Percentiles rank a stretch among this genome's conserved stretches.
Evolutionary conservation across 2,888 invertebrate species (phyloP).

Genomic region (Cephus sareptanus): DNA sequence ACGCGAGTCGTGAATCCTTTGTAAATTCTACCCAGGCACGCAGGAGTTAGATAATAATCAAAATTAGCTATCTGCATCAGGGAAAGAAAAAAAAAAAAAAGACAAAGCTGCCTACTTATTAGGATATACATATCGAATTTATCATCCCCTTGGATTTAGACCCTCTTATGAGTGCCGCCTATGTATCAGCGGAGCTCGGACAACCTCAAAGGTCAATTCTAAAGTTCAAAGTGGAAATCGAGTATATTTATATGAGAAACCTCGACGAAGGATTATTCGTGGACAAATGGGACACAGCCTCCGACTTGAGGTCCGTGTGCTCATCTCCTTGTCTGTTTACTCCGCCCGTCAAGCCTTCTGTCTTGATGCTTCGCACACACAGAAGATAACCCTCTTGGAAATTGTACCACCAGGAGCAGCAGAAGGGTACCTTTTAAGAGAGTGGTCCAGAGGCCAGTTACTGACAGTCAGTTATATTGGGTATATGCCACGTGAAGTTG

Average conservation of each 20-base stretch:
- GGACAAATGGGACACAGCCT: constrained; percentile 27
- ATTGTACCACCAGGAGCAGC: not conserved
- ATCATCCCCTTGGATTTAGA: not conserved
- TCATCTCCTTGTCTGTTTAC: constrained; percentile 1
- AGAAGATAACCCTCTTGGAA: not conserved
- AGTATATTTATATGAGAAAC: not conserved
- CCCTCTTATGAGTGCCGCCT: too few relatives aligned
- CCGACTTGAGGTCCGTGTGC: not conserved
- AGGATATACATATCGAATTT: not conserved
- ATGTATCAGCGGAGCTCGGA: constrained; percentile 2
- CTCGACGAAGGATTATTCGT: constrained; percentile 3
- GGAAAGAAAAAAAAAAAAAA: not conserved
- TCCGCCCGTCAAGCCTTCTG: not conserved
- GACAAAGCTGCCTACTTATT: not conserved
- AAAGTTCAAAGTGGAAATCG: not conserved
- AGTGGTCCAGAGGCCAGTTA: not conserved
- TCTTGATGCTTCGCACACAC: not conserved
- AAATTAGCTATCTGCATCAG: not conserved
- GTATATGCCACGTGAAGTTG: not conserved
- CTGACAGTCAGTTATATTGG: not conserved
- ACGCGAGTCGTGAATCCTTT: not conserved
- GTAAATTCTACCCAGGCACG: not conserved
- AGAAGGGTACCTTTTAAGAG: not conserved
- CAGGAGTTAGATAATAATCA: not conserved
- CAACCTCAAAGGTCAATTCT: constrained; percentile 25